Conservation (phyloP, 2,113 vertebrate genomes). For the Alosa alosa region DNA sequence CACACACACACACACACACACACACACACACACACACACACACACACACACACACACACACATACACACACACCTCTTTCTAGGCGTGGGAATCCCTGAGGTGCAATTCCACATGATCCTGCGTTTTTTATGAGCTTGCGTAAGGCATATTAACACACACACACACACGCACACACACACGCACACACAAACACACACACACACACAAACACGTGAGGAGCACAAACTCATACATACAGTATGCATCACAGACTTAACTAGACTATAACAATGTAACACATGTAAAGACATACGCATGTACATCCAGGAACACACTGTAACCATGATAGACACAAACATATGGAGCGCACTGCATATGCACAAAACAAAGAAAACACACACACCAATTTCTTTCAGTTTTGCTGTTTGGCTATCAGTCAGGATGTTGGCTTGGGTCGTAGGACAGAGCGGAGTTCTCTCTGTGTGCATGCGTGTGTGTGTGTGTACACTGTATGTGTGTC, state of each 20-base stretch:
- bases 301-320: background rate
- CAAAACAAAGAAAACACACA: background rate
- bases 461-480: background rate
- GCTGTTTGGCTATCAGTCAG: background rate
- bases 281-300: background rate
- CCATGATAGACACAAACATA: too few relatives aligned
- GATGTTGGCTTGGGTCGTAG: background rate
- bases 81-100: background rate
- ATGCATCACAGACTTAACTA: background rate
- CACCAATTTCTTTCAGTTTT: too few relatives aligned
- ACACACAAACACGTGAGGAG: background rate
- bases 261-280: background rate
- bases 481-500: background rate
- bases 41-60: background rate
- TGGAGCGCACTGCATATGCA: background rate
- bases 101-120: background rate
- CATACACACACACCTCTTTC: background rate
- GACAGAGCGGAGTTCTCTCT: background rate
- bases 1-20: too few relatives aligned
- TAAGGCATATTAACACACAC: background rate
- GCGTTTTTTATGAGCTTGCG: background rate
- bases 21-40: too few relatives aligned
- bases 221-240: background rate
- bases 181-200: background rate
- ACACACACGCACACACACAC: background rate